phyloP scores from a whole-genome alignment of 1,140 invertebrate species.

The Carposina sasakii region DNA sequence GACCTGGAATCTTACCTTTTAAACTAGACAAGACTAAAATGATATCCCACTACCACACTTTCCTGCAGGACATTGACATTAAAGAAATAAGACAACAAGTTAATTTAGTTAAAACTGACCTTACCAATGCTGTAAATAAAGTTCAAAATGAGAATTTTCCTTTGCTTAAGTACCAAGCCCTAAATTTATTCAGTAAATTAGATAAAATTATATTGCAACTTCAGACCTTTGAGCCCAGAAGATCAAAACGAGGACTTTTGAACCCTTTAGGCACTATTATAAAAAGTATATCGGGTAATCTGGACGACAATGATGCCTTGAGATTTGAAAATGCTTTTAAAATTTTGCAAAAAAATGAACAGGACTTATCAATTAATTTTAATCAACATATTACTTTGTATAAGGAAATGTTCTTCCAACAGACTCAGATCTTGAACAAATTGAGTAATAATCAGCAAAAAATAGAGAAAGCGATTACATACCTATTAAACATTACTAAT shows the following conservation, averaged over 20 bases:
- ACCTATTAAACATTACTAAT: slow-evolving; percentile 1
- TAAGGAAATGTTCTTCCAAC: background rate
- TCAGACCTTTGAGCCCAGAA: background rate
- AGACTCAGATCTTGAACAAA: background rate
- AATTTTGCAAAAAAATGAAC: slow-evolving; percentile 3
- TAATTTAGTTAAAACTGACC: too few relatives aligned
- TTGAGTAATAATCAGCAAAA: slow-evolving; percentile 8
- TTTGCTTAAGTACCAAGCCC: background rate
- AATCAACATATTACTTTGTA: slow-evolving; percentile 2
- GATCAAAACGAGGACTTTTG: background rate
- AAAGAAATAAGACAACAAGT: too few relatives aligned
- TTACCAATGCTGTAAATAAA: too few relatives aligned
- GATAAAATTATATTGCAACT: background rate
- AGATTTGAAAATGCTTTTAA: slow-evolving; percentile 1
- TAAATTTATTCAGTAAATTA: slow-evolving; percentile 1
- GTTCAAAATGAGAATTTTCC: background rate
- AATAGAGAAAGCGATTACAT: background rate
- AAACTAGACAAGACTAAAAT: background rate
- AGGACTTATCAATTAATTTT: background rate
- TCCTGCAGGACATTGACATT: slow-evolving; percentile 5
- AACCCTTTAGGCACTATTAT: slow-evolving; percentile 5
- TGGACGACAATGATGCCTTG: slow-evolving; percentile 3
- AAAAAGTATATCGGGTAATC: slow-evolving; percentile 2
- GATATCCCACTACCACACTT: slow-evolving; percentile 1
- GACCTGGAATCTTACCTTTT: slow-evolving; percentile 5